A percentile compares a stretch with the other conserved stretches of the same genome.
Conservation (phyloP, 2,888 invertebrate species). For the Acrocyrtus sp. region DNA sequence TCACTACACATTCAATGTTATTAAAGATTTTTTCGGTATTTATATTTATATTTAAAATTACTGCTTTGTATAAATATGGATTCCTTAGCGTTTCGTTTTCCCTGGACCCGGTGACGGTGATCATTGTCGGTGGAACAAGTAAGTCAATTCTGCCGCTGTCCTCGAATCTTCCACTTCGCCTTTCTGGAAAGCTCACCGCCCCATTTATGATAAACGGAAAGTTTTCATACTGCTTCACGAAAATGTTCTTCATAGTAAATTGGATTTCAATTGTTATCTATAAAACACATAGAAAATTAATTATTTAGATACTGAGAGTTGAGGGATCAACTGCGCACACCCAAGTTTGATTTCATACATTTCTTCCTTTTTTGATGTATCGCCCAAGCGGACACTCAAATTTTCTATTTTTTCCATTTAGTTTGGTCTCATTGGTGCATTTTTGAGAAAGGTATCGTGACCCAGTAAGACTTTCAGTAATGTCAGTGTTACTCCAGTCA, state of each 20-base stretch:
- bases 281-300: background rate
- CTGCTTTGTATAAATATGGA: too few relatives aligned
- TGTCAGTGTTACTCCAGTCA: slow-evolving; percentile 11
- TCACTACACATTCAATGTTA: too few relatives aligned
- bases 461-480: slow-evolving; percentile 7
- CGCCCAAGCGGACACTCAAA: background rate
- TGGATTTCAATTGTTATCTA: slow-evolving; percentile 3
- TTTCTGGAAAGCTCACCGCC: slow-evolving; percentile 7
- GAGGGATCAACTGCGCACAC: too few relatives aligned
- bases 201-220: background rate
- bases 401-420: too few relatives aligned
- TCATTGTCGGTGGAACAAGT: background rate
- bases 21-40: too few relatives aligned
- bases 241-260: slow-evolving; percentile 15
- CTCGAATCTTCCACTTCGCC: background rate
- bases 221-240: background rate
- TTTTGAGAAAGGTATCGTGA: slow-evolving; percentile 6
- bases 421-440: background rate
- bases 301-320: background rate
- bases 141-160: background rate
- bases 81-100: background rate
- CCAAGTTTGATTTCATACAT: slow-evolving; percentile 9
- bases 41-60: too few relatives aligned
- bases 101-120: background rate
- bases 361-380: slow-evolving; percentile 6